Evolutionary conservation across 1,140 invertebrate genomes (phyloP).

Genomic region (Drosophila tani): DNA sequence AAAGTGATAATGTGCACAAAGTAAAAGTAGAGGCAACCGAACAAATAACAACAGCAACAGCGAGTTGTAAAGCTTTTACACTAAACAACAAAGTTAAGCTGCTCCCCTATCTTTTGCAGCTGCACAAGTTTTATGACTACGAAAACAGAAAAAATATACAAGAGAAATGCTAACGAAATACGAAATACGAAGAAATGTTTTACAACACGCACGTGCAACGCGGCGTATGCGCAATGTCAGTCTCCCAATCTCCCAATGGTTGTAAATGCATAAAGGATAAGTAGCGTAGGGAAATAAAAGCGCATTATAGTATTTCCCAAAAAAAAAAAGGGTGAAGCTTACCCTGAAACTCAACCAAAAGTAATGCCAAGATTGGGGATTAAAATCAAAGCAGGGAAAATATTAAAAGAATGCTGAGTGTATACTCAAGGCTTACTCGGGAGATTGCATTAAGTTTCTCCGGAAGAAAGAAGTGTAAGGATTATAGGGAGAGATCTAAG

Average conservation of each 20-base stretch:
- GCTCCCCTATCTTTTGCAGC: slow-evolving; percentile 34
- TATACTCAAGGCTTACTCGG: slow-evolving; percentile 6
- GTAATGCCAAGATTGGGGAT: slow-evolving; percentile 23
- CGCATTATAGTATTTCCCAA: slow-evolving; percentile 18
- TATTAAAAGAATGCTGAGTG: not conserved
- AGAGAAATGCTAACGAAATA: not conserved
- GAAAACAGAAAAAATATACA: slow-evolving; percentile 16
- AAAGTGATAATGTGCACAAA: slow-evolving; percentile 78
- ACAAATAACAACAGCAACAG: slow-evolving; percentile 35
- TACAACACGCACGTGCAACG: slow-evolving; percentile 71
- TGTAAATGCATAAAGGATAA: slow-evolving; percentile 53
- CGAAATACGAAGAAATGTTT: slow-evolving; percentile 53
- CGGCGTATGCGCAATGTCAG: slow-evolving; percentile 65
- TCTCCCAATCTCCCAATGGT: slow-evolving; percentile 15
- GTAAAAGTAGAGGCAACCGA: slow-evolving; percentile 66
- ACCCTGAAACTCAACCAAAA: not conserved
- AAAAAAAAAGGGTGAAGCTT: slow-evolving; percentile 8
- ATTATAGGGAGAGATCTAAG: not conserved
- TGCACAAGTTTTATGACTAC: slow-evolving; percentile 50
- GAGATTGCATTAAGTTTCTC: slow-evolving; percentile 3
- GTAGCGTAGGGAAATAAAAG: slow-evolving; percentile 27
- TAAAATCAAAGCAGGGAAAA: slow-evolving; percentile 15
- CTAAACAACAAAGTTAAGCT: slow-evolving; percentile 82
- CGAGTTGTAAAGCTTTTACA: slow-evolving; percentile 73
- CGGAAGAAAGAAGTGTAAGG: not conserved